Evolutionary conservation across 2,797 vertebrate genomes (phyloP).

Genomic region (Macroramphosus scolopax): DNA sequence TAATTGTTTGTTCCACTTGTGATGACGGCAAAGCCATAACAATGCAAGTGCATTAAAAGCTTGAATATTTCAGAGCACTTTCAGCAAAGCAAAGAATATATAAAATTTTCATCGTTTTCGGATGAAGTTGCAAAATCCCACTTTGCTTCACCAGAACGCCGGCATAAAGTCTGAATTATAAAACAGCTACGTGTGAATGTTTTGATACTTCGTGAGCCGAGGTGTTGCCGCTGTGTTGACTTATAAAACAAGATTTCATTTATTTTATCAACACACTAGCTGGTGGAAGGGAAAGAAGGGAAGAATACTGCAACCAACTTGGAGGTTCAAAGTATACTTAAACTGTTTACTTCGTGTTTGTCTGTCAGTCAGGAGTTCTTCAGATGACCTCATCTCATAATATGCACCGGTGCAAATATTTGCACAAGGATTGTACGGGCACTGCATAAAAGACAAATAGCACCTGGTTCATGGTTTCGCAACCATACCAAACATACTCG

Average conservation of each 20-base stretch:
- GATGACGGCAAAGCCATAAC: conserved; percentile 33
- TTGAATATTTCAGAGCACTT: conserved; percentile 70
- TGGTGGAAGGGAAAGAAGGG: too few relatives aligned
- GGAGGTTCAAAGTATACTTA: too few relatives aligned
- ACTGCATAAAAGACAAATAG: conserved; percentile 3
- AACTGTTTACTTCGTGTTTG: too few relatives aligned
- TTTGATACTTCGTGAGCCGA: conserved; percentile 8
- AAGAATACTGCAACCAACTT: too few relatives aligned
- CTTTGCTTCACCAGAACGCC: conserved; percentile 51
- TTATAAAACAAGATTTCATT: too few relatives aligned
- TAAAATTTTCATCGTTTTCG: conserved; percentile 65
- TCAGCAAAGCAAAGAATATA: conserved; percentile 59
- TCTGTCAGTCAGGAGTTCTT: too few relatives aligned
- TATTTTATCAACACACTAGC: too few relatives aligned
- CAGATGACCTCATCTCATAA: conserved; percentile 6
- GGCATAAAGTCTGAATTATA: conserved; percentile 62
- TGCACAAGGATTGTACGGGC: too few relatives aligned
- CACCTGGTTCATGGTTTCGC: conserved; percentile 6
- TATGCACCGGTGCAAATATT: background rate
- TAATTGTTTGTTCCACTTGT: conserved; percentile 48
- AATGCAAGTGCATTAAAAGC: conserved; percentile 59
- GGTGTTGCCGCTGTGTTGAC: too few relatives aligned
- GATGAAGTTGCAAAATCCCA: conserved; percentile 53
- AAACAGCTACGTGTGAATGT: conserved; percentile 34
- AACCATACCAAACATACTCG: conserved; percentile 8